Conservation (phyloP, 1,140 invertebrate genomes). For the Gerris buenoi region DNA sequence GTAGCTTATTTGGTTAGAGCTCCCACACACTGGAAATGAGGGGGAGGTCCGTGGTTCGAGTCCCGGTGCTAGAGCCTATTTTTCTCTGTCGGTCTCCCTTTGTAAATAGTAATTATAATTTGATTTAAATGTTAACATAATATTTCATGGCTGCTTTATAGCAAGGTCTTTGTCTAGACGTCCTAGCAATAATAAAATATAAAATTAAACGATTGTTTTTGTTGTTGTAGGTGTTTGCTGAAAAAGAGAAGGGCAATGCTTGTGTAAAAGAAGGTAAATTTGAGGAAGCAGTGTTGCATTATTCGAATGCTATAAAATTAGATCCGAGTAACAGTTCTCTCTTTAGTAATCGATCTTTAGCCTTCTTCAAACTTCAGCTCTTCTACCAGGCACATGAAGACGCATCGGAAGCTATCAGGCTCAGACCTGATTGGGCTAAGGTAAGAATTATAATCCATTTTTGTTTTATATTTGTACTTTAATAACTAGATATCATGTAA, state of each 20-base stretch:
- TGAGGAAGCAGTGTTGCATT: slow-evolving; percentile 61
- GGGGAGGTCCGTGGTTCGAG: too few relatives aligned
- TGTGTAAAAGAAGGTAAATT: slow-evolving; percentile 55
- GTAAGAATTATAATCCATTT: slow-evolving; percentile 30
- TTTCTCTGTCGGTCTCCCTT: too few relatives aligned
- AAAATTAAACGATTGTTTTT: background rate
- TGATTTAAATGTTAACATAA: too few relatives aligned
- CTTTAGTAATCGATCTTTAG: slow-evolving; percentile 64
- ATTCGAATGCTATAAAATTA: slow-evolving; percentile 60
- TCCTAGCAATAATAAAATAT: background rate
- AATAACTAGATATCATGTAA: too few relatives aligned
- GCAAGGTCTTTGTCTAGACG: background rate
- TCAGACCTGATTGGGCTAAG: slow-evolving; percentile 67
- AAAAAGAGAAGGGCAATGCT: slow-evolving; percentile 59
- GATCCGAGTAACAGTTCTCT: slow-evolving; percentile 53
- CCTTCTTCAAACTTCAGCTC: slow-evolving; percentile 60
- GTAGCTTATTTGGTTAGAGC: too few relatives aligned
- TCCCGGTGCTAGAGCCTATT: too few relatives aligned
- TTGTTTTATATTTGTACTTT: slow-evolving; percentile 12
- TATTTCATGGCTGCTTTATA: too few relatives aligned
- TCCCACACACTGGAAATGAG: too few relatives aligned
- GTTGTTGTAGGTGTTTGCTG: slow-evolving; percentile 32
- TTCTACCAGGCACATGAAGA: slow-evolving; percentile 61
- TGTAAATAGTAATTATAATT: too few relatives aligned
- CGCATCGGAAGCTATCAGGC: slow-evolving; percentile 52